phyloP scores from a whole-genome alignment of 2,113 vertebrate species.

The Dicerorhinus sumatrensis region DNA sequence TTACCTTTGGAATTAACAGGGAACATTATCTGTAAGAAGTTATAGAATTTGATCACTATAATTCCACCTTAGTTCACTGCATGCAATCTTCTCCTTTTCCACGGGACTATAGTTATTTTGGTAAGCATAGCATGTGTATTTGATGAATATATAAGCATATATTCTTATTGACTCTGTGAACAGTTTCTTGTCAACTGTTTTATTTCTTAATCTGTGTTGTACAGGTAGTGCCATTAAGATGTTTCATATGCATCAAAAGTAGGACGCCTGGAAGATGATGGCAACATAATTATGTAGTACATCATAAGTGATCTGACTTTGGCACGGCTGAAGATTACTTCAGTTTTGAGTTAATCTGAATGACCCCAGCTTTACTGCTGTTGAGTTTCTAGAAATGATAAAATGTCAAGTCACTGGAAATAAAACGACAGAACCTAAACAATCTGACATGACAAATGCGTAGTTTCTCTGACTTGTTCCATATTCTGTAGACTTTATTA shows the following conservation, averaged over 20 bases:
- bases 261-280: slow-evolving; percentile 17
- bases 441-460: slow-evolving; percentile 69
- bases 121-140: not conserved
- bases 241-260: slow-evolving; percentile 74
- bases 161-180: slow-evolving; percentile 24
- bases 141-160: slow-evolving; percentile 5
- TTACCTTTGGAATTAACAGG: not conserved
- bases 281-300: slow-evolving; percentile 78
- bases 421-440: slow-evolving; percentile 70
- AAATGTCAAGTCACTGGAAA: slow-evolving; percentile 81
- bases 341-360: slow-evolving; percentile 83
- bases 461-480: slow-evolving; percentile 68
- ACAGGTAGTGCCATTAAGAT: slow-evolving; percentile 73
- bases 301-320: slow-evolving; percentile 76
- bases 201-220: slow-evolving; percentile 75
- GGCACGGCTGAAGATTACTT: slow-evolving; percentile 77
- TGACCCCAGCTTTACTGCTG: slow-evolving; percentile 80
- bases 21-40: not conserved
- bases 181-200: slow-evolving; percentile 74
- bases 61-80: not conserved
- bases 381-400: slow-evolving; percentile 80
- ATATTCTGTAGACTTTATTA: slow-evolving; percentile 52
- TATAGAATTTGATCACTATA: not conserved
- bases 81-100: not conserved
- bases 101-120: not conserved